Evolutionary conservation across 2,797 vertebrate species (phyloP).

Genomic region (Heliangelus exortis): DNA sequence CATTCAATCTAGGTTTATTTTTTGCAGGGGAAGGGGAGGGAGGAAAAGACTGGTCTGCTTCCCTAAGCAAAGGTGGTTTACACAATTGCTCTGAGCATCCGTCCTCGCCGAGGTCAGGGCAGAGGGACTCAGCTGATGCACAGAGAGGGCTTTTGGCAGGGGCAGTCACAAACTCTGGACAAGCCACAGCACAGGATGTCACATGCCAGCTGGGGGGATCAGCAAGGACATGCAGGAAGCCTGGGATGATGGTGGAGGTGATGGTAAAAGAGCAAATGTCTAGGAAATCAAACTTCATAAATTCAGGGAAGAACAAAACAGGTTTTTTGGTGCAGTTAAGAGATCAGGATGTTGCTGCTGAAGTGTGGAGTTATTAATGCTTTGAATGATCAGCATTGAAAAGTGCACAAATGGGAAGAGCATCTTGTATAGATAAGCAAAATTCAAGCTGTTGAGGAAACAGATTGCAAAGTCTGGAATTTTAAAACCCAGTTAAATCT

Average conservation of each 20-base stretch:
- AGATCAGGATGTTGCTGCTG: not conserved
- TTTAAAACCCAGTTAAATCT: not conserved
- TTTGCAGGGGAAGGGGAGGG: not conserved
- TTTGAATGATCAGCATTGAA: not conserved
- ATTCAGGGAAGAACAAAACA: not conserved
- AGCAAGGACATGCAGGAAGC: not conserved
- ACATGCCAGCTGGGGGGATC: not conserved
- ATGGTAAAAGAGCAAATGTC: not conserved
- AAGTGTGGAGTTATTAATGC: not conserved
- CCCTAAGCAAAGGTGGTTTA: not conserved
- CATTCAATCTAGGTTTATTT: slow-evolving; percentile 61
- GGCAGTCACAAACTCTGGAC: not conserved
- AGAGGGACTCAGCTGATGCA: not conserved
- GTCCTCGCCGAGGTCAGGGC: not conserved
- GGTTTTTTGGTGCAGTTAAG: not conserved
- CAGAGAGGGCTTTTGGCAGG: not conserved
- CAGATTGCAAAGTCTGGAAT: not conserved
- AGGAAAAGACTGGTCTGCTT: not conserved
- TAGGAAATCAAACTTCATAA: not conserved
- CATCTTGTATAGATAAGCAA: not conserved
- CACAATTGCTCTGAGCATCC: not conserved
- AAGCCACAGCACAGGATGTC: not conserved
- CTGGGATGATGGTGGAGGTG: not conserved
- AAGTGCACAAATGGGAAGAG: not conserved
- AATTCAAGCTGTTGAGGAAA: not conserved